A percentile compares a stretch with the other conserved stretches of the same genome.
These are phyloP conservation scores for Melanotaenia pygmaea DNA, from an alignment of 2,797 vertebrate species.

Conservation along the genomic window DNA sequence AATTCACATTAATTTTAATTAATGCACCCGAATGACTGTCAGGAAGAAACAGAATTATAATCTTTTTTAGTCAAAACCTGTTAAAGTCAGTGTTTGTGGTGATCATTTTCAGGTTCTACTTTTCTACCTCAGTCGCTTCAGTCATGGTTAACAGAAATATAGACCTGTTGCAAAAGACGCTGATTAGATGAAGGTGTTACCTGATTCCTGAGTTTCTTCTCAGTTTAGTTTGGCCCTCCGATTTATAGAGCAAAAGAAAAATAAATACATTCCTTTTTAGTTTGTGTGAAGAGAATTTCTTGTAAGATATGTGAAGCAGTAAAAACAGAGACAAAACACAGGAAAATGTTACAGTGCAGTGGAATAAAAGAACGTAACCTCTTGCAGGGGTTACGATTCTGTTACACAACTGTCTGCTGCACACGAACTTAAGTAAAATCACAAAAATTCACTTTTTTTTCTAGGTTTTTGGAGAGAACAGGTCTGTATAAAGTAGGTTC, in stretches of 20 bases:
- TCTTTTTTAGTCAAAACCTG: not conserved
- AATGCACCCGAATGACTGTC: not conserved
- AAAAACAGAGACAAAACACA: slow-evolving; percentile 29
- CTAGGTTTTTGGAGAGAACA: slow-evolving; percentile 12
- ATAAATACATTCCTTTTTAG: slow-evolving; percentile 41
- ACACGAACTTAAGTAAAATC: too few species aligned
- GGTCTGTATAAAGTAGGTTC: not conserved
- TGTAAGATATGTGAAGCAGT: slow-evolving; percentile 23
- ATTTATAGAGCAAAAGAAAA: slow-evolving; percentile 50
- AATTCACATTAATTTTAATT: not conserved
- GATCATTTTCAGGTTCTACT: slow-evolving; percentile 1
- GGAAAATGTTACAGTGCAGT: slow-evolving; percentile 2
- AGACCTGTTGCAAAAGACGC: slow-evolving; percentile 36
- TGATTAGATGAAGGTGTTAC: slow-evolving; percentile 32
- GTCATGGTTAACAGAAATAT: slow-evolving; percentile 35
- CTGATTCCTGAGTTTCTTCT: slow-evolving; percentile 24
- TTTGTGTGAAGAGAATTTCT: slow-evolving; percentile 26
- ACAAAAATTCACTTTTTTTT: not conserved
- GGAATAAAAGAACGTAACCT: not conserved
- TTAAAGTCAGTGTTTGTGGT: not conserved
- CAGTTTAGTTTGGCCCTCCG: slow-evolving; percentile 57
- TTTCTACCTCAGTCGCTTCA: not conserved
- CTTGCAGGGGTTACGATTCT: not conserved
- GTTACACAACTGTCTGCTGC: not conserved
- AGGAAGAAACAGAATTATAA: not conserved